Percentiles rank a stretch among this genome's conserved stretches.
phyloP scores from a whole-genome alignment of 2,113 vertebrate genomes.

The Muntiacus reevesi region DNA sequence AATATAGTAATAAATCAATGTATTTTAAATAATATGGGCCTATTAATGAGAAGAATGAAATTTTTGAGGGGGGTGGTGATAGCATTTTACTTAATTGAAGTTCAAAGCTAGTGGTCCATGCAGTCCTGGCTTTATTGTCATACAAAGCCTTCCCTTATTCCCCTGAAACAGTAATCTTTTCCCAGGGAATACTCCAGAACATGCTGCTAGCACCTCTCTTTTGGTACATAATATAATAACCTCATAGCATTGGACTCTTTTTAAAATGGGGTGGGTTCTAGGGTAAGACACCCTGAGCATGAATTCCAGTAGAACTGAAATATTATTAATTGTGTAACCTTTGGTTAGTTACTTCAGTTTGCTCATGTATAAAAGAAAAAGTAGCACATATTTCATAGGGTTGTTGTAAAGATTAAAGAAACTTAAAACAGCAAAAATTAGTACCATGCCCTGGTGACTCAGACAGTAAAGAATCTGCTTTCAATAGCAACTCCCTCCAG shows the following conservation, averaged over 20 bases:
- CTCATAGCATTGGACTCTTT: not conserved
- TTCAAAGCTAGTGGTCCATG: not conserved
- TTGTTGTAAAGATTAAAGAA: not conserved
- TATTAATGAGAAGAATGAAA: not conserved
- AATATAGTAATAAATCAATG: not conserved
- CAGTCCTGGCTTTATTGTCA: not conserved
- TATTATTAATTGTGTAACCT: not conserved
- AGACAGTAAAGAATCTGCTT: not conserved
- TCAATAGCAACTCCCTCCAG: not conserved
- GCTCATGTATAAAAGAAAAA: not conserved
- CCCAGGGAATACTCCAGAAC: too few relatives aligned
- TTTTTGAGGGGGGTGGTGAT: not conserved
- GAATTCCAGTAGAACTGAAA: not conserved
- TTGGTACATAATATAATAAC: not conserved
- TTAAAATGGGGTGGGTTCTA: not conserved
- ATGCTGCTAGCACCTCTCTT: not conserved
- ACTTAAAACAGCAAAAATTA: not conserved
- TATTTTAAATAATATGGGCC: not conserved
- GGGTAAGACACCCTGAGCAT: not conserved
- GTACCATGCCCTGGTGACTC: not conserved
- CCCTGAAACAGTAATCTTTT: not conserved
- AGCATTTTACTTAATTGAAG: not conserved
- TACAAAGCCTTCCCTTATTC: not conserved
- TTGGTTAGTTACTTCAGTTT: not conserved
- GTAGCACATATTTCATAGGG: not conserved